These are phyloP conservation scores for Cebus imitator DNA, from an alignment of 2,113 vertebrate species.

Conservation along the genomic window DNA sequence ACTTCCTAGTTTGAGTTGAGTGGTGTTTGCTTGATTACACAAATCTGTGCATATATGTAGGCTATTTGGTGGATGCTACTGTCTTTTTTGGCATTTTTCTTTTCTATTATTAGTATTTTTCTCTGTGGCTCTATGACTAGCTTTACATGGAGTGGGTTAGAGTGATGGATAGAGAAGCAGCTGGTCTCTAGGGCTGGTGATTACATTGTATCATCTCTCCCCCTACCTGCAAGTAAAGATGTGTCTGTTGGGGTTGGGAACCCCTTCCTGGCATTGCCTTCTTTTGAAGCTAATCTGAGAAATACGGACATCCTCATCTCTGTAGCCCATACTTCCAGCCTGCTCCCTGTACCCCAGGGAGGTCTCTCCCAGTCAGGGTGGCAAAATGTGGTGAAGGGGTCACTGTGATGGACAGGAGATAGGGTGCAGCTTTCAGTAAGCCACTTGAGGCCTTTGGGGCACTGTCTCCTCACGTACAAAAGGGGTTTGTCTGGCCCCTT, in stretches of 20 bases:
- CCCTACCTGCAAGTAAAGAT: background rate
- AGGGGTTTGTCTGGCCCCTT: background rate
- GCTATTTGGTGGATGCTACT: background rate
- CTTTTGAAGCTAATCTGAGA: background rate
- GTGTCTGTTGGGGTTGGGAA: background rate
- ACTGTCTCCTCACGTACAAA: background rate
- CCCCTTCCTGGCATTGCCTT: background rate
- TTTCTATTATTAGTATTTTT: background rate
- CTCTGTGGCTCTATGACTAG: background rate
- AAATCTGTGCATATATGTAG: background rate
- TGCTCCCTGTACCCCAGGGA: too few relatives aligned
- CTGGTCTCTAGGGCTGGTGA: accelerated
- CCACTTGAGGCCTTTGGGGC: background rate
- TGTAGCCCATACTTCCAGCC: background rate
- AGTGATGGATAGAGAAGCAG: background rate
- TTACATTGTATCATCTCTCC: accelerated
- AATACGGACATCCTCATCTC: background rate
- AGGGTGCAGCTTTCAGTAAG: background rate
- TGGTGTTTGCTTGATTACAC: background rate
- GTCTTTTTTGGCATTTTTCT: background rate
- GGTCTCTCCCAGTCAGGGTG: background rate
- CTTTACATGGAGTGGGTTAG: background rate
- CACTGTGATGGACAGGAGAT: background rate
- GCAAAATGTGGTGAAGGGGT: background rate
- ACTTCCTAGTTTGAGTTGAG: background rate